These are phyloP conservation scores for Echinops telfairi DNA, from an alignment of 2,113 vertebrate genomes.

Conservation along the genomic window DNA sequence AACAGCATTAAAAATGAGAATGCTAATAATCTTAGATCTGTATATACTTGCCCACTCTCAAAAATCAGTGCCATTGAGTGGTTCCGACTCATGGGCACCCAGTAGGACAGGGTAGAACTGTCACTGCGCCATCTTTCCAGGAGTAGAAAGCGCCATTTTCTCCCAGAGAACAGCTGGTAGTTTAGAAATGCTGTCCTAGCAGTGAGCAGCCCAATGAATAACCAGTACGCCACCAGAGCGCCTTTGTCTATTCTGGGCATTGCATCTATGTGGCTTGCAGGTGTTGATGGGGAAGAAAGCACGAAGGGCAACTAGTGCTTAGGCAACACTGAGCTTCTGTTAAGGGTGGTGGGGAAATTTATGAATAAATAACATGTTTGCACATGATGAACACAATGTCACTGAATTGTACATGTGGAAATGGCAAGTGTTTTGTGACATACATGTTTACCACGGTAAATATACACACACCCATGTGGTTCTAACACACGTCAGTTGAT, in stretches of 20 bases:
- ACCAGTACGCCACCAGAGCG: too few species aligned
- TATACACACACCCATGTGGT: background rate
- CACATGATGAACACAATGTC: background rate
- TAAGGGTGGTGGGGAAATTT: background rate
- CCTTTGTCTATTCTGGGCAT: background rate
- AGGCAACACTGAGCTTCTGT: background rate
- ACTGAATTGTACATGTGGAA: background rate
- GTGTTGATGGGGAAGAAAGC: background rate
- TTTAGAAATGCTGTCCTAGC: too few species aligned
- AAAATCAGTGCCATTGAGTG: too few species aligned
- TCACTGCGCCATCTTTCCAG: too few species aligned
- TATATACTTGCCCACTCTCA: background rate
- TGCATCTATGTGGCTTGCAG: background rate
- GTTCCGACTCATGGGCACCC: too few species aligned
- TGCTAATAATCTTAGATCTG: background rate
- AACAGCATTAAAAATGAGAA: slow-evolving; percentile 42
- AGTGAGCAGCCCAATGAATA: too few species aligned
- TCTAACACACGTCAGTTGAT: background rate
- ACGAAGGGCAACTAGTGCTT: background rate
- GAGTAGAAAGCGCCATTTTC: too few species aligned
- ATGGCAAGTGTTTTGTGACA: background rate
- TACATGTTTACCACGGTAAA: background rate
- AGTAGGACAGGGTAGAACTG: too few species aligned
- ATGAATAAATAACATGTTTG: background rate
- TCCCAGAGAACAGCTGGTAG: too few species aligned